A percentile compares a stretch with the other conserved stretches of the same genome.
phyloP scores from a whole-genome alignment of 2,888 invertebrate species.

The Epinotia bilunana region DNA sequence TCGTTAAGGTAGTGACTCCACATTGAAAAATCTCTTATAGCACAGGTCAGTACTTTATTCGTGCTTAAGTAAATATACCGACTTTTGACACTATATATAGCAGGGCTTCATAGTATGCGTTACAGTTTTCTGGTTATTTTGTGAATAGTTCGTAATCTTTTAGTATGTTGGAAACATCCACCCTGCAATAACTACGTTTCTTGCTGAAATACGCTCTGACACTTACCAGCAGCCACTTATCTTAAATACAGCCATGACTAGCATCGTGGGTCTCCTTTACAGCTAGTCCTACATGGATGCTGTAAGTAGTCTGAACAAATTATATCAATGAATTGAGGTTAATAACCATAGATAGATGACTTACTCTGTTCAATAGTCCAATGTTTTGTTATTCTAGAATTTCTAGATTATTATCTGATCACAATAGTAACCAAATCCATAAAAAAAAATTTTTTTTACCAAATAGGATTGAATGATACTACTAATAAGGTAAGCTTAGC shows the following conservation, averaged over 20 bases:
- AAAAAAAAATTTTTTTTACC: background rate
- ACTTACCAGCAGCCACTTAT: background rate
- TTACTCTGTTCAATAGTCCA: too few relatives aligned
- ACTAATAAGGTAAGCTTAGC: background rate
- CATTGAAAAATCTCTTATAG: background rate
- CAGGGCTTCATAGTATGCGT: background rate
- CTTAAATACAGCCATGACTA: background rate
- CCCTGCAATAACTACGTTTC: background rate
- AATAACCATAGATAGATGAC: background rate
- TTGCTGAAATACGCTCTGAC: background rate
- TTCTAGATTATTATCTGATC: background rate
- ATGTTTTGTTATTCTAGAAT: background rate
- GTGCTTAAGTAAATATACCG: slow-evolving; percentile 3
- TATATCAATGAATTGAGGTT: background rate
- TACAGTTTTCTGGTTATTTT: background rate
- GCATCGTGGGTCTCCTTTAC: background rate
- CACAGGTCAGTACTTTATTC: slow-evolving; percentile 24
- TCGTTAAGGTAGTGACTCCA: slow-evolving; percentile 3
- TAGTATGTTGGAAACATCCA: background rate
- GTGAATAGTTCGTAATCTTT: background rate
- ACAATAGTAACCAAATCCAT: background rate
- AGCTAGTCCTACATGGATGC: background rate
- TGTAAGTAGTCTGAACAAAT: background rate
- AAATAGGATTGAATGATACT: background rate
- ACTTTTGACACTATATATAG: background rate